Evolutionary conservation across 2,888 invertebrate genomes (phyloP), one percentile per base, ranked within the genome.

Genomic region (Anodontia alba): DNA sequence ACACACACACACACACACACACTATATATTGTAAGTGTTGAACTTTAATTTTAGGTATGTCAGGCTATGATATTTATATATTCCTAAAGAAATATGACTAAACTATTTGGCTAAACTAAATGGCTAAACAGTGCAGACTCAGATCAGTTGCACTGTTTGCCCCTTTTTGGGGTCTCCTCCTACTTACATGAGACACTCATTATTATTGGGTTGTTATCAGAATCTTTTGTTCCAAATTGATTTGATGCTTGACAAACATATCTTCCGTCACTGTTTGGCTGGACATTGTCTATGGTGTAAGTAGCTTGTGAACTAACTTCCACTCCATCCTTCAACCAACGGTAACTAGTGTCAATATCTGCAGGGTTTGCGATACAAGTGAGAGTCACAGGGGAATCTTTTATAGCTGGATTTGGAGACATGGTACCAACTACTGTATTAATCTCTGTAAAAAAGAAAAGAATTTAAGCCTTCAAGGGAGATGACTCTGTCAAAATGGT

Each of bases 131-230:
- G n/a, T n/a, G n/a, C n/a, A n/a, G n/a, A n/a, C n/a, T n/a, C n/a
- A n/a, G n/a, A n/a, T n/a, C n/a, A n/a, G n/a, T n/a, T n/a, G n/a
- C n/a, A n/a, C n/a, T n/a, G n/a, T n/a, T n/a, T n/a, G n/a, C n/a
- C n/a, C n/a, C n/a, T n/a, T n/a, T n/a, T n/a, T n/a, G n/a, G n/a
- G n/a, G n/a, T n/a, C n/a, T n/a, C n/a, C n/a, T n/a, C 38, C 5
- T 26, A 78, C 82, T 74, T 76, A 85, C 85, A 85, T 43, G 73
- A 71, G 0, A 82, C 80, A 76, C 78, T 68, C 10, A 85, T n/a
- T 17, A 26, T 29, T 1, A 70, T n/a, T 46, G 43, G 38, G 20
- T 20, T 36, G 31, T 78, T 80, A 1, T 72, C 10, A 33, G 29
- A 33, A 10, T 15, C 17, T 1, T 15, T 68, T 0, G 12, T 17